These are phyloP conservation scores for Coenonympha glycerion DNA, from an alignment of 2,888 invertebrate genomes.

Conservation along the genomic window DNA sequence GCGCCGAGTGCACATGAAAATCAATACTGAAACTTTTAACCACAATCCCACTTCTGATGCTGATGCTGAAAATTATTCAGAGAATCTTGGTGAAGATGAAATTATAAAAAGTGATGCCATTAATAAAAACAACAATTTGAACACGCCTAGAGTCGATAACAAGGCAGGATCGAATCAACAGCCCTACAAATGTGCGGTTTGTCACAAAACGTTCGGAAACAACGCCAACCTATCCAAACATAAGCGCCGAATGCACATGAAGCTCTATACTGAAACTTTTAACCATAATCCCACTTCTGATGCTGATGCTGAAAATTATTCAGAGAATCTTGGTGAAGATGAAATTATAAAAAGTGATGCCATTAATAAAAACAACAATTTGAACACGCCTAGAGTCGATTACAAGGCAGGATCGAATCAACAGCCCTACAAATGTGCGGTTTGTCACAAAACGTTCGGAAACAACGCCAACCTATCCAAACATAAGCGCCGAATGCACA, in stretches of 20 bases:
- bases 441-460: slow-evolving; percentile 74
- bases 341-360: neutral
- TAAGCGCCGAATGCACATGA: slow-evolving; percentile 53
- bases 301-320: slow-evolving; percentile 1
- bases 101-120: neutral
- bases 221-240: slow-evolving; percentile 78
- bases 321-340: slow-evolving; percentile 6
- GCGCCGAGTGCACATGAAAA: slow-evolving; percentile 47
- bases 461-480: slow-evolving; percentile 76
- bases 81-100: slow-evolving; percentile 7
- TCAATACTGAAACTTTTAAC: slow-evolving; percentile 35
- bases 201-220: slow-evolving; percentile 73
- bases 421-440: slow-evolving; percentile 74
- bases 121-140: neutral
- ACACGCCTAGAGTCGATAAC: too few relatives aligned
- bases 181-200: slow-evolving; percentile 74
- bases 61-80: neutral
- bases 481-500: slow-evolving; percentile 63
- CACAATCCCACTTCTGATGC: slow-evolving; percentile 5
- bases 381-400: too few relatives aligned
- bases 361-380: neutral
- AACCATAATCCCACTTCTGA: slow-evolving; percentile 18
- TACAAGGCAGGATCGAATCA: too few relatives aligned
- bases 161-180: too few relatives aligned
- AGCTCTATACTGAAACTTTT: slow-evolving; percentile 35